Conservation (phyloP, 2,888 invertebrate species). For the Pyrochroa serraticornis region DNA sequence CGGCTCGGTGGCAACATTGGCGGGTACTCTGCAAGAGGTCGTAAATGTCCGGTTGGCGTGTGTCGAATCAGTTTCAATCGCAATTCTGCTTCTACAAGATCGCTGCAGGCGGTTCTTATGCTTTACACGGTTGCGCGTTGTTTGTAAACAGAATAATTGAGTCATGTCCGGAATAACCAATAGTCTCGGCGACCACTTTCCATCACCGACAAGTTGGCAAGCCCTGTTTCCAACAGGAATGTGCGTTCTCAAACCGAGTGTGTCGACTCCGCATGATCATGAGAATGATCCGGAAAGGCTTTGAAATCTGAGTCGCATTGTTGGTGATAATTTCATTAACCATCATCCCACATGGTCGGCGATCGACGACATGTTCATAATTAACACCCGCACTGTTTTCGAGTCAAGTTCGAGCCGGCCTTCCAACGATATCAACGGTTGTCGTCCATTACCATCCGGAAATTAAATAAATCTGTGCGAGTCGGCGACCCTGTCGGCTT, state of each 20-base stretch:
- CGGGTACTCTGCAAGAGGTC: conserved; percentile 33
- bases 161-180: conserved; percentile 55
- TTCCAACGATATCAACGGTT: conserved; percentile 33
- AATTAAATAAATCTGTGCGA: conserved; percentile 52
- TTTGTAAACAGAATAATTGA: conserved; percentile 57
- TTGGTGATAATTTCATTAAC: conserved; percentile 32
- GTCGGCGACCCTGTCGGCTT: conserved; percentile 43
- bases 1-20: conserved; percentile 19
- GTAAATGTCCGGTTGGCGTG: conserved; percentile 40
- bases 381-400: conserved; percentile 29
- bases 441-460: conserved; percentile 49
- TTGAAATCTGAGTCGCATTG: conserved; percentile 25
- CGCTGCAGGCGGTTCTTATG: conserved; percentile 46
- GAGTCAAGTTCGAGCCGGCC: conserved; percentile 5
- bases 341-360: conserved; percentile 27
- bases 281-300: neutral
- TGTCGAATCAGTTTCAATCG: conserved; percentile 35
- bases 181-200: conserved; percentile 34
- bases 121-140: conserved; percentile 51
- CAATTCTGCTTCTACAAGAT: conserved; percentile 30
- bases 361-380: conserved; percentile 28
- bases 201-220: conserved; percentile 1
- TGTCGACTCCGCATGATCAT: conserved; percentile 9
- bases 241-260: conserved; percentile 7
- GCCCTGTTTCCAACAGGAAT: neutral